A percentile compares a stretch with the other conserved stretches of the same genome.
These are phyloP conservation scores for Piprites chloris DNA, from an alignment of 2,113 vertebrate genomes.

Conservation along the genomic window DNA sequence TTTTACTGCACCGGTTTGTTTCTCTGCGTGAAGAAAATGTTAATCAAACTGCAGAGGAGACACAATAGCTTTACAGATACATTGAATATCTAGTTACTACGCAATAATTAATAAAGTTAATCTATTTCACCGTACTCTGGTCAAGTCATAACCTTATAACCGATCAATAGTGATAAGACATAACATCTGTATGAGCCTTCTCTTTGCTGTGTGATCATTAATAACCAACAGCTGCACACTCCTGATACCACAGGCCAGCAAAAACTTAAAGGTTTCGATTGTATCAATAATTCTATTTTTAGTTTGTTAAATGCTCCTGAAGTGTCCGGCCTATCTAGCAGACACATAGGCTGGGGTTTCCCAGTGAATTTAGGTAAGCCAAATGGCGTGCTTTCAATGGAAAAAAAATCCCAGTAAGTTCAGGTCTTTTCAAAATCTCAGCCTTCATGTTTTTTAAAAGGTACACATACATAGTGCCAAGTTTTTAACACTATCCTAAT, in stretches of 20 bases:
- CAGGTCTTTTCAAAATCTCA: not conserved
- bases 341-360: not conserved
- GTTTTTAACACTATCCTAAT: not conserved
- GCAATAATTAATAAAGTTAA: constrained; percentile 3
- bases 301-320: not conserved
- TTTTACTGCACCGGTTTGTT: not conserved
- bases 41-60: not conserved
- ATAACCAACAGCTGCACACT: not conserved
- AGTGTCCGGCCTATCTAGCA: not conserved
- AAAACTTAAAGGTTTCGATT: not conserved
- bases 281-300: not conserved
- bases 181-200: not conserved
- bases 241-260: accelerated
- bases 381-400: not conserved
- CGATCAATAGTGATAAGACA: not conserved
- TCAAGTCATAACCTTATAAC: not conserved
- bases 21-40: not conserved
- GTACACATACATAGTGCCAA: not conserved
- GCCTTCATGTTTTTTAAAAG: not conserved
- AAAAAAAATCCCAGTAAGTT: not conserved
- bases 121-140: not conserved
- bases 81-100: not conserved
- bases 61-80: not conserved
- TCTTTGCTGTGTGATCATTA: not conserved
- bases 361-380: not conserved